Base-by-base conservation (phyloP, 2,113 vertebrate genomes). In the Tautogolabrus adspersus region DNA sequence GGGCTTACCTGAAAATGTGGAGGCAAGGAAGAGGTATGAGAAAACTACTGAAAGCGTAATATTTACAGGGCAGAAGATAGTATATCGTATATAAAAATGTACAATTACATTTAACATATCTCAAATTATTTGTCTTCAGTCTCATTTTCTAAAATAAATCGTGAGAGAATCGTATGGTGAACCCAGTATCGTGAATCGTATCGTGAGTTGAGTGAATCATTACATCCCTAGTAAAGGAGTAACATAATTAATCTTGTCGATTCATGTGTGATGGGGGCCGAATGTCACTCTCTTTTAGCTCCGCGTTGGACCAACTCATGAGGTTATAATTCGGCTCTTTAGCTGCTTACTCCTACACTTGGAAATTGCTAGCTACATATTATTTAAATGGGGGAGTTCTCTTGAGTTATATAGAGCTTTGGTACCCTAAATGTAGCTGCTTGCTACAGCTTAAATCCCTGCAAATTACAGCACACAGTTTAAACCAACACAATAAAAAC, bases 1-100 rank as follows among this genome's bases (percentile, higher is more conserved):
- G 95, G 91, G 3, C 94, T 91, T 16, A 92, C 18, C 92, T 93
- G 82, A 15, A 73, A 74, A 58, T 49, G 2, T 68, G 13, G 68
- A 74, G 38, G 16, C 34, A 63, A 56, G 55, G 46, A 38, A 61
- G n/a, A 55, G 46, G 23, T 18, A 40, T 66, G 26, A 56, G 19
- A 69, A 34, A 42, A 57, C 18, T 9, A 9, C 19, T 9, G 3
- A 18, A 16, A n/a, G 13, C 9, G 49, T 52, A 1, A 52, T 16
- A 49, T 49, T 49, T 46, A 18, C 15, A 49, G 6, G 46, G 46
- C 5, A 18, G 3, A 47, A 6, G 15, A 16, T 18, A 19, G 47
- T 7, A 6, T 49, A 18, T 6, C 5, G 6, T 34, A 2, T 34
- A 6, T 34, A 34, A 6, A 6, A 34, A 34, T 34, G 6, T 34